These are phyloP conservation scores for Xerus rutilus DNA, from an alignment of 2,797 vertebrate genomes.

Conservation along the genomic window DNA sequence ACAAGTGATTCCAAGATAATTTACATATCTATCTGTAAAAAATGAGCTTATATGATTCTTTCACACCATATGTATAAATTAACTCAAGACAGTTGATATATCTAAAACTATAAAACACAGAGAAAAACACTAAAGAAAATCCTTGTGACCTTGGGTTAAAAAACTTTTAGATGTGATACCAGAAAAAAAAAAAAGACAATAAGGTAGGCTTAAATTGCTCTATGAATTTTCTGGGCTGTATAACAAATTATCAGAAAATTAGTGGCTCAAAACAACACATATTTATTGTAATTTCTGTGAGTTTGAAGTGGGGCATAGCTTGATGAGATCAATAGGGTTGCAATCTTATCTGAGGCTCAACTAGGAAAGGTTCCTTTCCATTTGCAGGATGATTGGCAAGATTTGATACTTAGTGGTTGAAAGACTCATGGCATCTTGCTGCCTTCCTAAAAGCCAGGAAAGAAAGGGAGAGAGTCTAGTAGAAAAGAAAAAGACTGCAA, in stretches of 20 bases:
- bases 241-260: background rate
- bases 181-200: background rate
- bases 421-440: background rate
- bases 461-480: no score
- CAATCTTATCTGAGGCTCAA: background rate
- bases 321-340: background rate
- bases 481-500: background rate
- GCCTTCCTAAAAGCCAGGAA: constrained; percentile 4
- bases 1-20: background rate
- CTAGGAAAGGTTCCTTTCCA: background rate
- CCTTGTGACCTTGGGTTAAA: background rate
- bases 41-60: background rate
- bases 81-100: background rate
- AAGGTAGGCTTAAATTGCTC: background rate
- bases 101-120: background rate
- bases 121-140: background rate
- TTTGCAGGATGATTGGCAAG: background rate
- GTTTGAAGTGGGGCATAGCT: background rate
- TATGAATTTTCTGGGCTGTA: background rate
- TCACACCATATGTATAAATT: background rate
- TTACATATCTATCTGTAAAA: background rate
- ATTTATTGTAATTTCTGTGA: background rate
- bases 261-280: background rate
- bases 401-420: background rate
- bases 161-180: background rate